These are phyloP conservation scores for Holothuria glaberrima DNA, from an alignment of 35 echinoderm and acorn worm species.

Conservation along the genomic window DNA sequence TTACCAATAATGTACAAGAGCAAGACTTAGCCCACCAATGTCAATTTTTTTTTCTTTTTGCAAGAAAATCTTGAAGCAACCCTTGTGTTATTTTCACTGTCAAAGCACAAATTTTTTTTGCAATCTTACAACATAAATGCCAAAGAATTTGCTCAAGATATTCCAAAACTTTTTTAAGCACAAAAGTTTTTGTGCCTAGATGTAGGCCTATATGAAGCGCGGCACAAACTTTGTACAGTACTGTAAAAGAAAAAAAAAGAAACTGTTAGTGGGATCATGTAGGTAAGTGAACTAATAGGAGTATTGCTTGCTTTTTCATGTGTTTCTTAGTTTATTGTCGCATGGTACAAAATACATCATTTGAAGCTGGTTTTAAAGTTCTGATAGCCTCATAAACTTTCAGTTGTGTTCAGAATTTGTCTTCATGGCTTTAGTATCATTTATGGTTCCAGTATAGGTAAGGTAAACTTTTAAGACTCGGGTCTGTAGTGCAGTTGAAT, in stretches of 20 bases:
- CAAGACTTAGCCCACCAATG: neutral
- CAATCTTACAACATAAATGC: conserved; percentile 11
- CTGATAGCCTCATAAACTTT: neutral
- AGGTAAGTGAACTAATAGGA: neutral
- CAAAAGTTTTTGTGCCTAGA: conserved; percentile 21
- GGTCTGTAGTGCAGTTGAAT: no score
- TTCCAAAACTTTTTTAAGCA: conserved; percentile 22
- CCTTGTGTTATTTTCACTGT: neutral
- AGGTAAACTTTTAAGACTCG: no score
- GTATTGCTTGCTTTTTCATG: neutral
- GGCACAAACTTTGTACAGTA: conserved; percentile 47
- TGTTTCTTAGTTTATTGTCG: neutral
- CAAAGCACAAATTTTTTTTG: neutral
- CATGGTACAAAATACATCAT: neutral
- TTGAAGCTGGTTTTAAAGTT: neutral
- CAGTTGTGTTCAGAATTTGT: no score
- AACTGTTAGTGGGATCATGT: neutral
- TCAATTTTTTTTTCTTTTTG: no score
- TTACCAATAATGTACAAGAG: neutral
- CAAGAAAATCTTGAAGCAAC: neutral
- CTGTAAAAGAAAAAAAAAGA: neutral
- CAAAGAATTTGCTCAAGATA: conserved; percentile 27
- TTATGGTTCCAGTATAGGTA: no score
- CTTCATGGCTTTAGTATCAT: no score
- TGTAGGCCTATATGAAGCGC: neutral